Percentiles rank a stretch among this genome's conserved stretches.
Evolutionary conservation across 2,797 vertebrate species (phyloP).

Genomic region (Sardinella longiceps): DNA sequence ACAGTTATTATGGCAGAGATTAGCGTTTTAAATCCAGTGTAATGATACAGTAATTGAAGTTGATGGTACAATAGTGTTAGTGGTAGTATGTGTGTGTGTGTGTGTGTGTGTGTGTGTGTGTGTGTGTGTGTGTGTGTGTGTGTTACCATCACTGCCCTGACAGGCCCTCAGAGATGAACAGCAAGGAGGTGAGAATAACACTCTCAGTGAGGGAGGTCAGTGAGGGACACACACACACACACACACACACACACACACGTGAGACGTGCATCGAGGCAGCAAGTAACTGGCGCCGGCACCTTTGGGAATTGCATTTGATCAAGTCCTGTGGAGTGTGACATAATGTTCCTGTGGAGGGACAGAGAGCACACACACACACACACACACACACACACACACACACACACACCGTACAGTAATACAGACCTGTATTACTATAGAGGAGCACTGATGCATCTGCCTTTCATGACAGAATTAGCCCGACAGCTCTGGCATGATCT

Average conservation of each 20-base stretch:
- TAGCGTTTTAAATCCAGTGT: no score
- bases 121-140: no score
- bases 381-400: neutral
- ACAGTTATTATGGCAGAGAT: no score
- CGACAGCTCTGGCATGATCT: neutral
- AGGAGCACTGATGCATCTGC: neutral
- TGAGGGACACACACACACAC: slow-evolving; percentile 10
- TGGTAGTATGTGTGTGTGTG: no score
- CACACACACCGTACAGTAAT: neutral
- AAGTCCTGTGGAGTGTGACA: no score
- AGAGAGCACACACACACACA: neutral
- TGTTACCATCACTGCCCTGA: no score
- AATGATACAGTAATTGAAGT: no score
- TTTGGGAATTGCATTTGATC: neutral
- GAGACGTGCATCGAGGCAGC: neutral
- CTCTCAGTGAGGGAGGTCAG: neutral
- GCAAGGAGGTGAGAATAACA: no score
- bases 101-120: no score
- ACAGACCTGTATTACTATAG: neutral
- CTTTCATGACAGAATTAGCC: neutral
- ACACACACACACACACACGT: neutral
- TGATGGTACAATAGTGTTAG: no score
- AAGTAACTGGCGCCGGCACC: neutral
- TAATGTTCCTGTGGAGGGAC: neutral
- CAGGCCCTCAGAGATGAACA: no score